Evolutionary conservation across 2,797 vertebrate genomes (phyloP).

Genomic region (Lemur catta): DNA sequence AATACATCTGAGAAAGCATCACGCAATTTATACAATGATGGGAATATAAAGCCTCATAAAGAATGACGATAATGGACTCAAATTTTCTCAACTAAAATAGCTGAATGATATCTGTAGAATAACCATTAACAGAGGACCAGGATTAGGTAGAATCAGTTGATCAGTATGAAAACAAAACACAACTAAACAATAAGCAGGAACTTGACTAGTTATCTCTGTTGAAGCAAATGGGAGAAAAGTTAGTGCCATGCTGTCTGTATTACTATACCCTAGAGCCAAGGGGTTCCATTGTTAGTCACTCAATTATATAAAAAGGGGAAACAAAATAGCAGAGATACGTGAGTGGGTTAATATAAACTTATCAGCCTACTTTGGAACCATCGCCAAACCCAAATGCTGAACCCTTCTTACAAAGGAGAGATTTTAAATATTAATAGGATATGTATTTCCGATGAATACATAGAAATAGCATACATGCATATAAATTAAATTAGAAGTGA

Average conservation of each 20-base stretch:
- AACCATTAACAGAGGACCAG: neutral
- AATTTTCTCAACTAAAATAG: neutral
- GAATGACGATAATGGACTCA: neutral
- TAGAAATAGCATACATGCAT: neutral
- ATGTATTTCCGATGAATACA: neutral
- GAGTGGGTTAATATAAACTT: neutral
- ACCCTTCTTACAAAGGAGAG: neutral
- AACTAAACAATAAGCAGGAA: neutral
- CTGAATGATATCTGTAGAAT: neutral
- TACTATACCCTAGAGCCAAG: neutral
- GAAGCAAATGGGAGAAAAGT: neutral
- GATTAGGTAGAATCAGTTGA: neutral
- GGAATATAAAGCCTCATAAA: neutral
- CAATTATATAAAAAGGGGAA: neutral
- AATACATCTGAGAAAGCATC: neutral
- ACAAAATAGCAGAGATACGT: neutral
- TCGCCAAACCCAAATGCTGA: neutral
- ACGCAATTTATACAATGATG: neutral
- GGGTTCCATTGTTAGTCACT: neutral
- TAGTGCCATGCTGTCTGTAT: neutral
- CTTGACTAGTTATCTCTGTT: neutral
- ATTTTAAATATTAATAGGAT: neutral
- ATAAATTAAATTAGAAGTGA: neutral
- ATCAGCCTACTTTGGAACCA: neutral
- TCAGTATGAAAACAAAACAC: neutral